Evolutionary conservation across 1,140 invertebrate genomes (phyloP), one percentile per base, ranked within the genome.

Genomic region (Solenopsis invicta): DNA sequence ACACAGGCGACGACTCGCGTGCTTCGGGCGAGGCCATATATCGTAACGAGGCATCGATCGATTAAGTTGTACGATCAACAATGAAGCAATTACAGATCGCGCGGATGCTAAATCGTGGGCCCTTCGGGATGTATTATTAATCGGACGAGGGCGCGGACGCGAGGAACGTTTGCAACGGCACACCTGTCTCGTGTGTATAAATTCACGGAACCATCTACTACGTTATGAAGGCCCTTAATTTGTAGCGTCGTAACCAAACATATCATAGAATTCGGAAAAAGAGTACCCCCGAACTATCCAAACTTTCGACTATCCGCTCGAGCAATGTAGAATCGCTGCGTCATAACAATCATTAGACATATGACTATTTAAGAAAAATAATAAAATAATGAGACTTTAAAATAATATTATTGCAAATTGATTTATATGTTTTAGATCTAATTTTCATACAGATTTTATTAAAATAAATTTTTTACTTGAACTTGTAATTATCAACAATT

Each of bases 131-230:
- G 45, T 91, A 18, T 91, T 91, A 91, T 89, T 91, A 89, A 91
- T 82, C 54, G 54, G 18, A 5, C 50, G 37, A 71, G 24, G 16
- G 52, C 56, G 62, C 48, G 18, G 13, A 10, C 12, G 52, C 56
- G 62, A 41, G 18, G 13, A 10, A 13, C 21, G 9, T 54, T 29
- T 45, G 48, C n/a, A 37, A 81, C 18, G 48, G 72, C 54, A 34
- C 89, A 90, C 87, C 89, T 91, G 90, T 82, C 85, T 50, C 69
- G 75, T 41, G 52, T 62, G 87, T 90, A 91, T 90, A 91, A 89
- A 91, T 90, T 66, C 21, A 69, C 10, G 54, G 8, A 61, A 48
- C 56, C 37, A 41, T 41, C 41, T 8, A 75, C 29, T 75, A 71
- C 29, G 50, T 16, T 54, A 29, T 12, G 41, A 64, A 64, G 41